Evolutionary conservation across 2,797 vertebrate species (phyloP), one percentile per base, ranked within the genome.

Genomic region (Neosilurus mollespiculum): DNA sequence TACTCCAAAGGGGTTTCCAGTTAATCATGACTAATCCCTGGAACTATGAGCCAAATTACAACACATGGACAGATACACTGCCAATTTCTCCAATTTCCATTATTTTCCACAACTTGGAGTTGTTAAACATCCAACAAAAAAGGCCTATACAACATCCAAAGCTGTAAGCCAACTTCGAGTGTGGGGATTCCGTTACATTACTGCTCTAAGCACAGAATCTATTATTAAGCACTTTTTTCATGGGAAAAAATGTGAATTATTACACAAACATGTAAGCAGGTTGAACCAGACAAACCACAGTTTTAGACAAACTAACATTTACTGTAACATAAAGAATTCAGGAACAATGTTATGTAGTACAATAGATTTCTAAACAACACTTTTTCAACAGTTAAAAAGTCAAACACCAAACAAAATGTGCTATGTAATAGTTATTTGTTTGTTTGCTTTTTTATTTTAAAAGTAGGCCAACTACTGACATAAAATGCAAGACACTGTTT

Each of bases 21-120:
- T 65, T 75, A 64, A 79, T 83, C 70, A 66, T 20, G 54, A 66
- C 78, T 58, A 80, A 80, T 80, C 61, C 16, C 26, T 51, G n/a
- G 34, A 79, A 37, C 26, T 56, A 72, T 20, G 30, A 26, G 56
- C 30, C 53, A 73, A 66, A 66, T 75, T 73, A 66, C 54, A 73
- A 26, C 24, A 26, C 7, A 64, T 84, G 18, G 67, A 73, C 56
- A 64, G 22, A 66, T n/a, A 30, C 53, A 30, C n/a, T 14, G 58
- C 22, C 54, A 10, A 80, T 75, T 73, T 84, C 6, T 49, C 43
- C 34, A 4, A 79, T 72, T 83, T 79, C 26, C 49, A 71, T 51
- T 16, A 83, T 64, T 83, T 79, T 79, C 66, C 24, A 18, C 24
- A 71, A 71, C 70, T 67, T 83, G 16, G 18, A 49, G 24, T 64